Evolutionary conservation across 2,888 invertebrate species (phyloP), one percentile per base, ranked within the genome.

Genomic region (Oscheius myriophilus): DNA sequence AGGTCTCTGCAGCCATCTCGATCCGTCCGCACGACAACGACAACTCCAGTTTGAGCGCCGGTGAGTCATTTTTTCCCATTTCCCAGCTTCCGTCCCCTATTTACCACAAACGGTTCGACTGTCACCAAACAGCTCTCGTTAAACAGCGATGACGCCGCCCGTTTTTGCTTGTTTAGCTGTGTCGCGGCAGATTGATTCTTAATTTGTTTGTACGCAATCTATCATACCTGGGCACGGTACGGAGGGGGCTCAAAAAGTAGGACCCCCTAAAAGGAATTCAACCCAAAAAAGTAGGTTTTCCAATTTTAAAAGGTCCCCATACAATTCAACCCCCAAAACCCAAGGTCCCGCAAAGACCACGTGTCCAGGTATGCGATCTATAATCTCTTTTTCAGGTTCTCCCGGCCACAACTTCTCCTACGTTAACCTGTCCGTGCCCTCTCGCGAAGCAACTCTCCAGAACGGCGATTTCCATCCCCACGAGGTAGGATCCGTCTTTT

Each of bases 151-250:
- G 14, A n/a, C 52, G 14, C 52, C 39, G 18, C 14, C 11, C 14
- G 1, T 57, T 57, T 57, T 39, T 57, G 57, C 41, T 57, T 57
- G 57, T 57, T 42, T 41, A 57, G 57, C 57, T 57, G 9, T 53
- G 18, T 53, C 53, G 18, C 26, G 53, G 16, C 26, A 2, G 23
- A 52, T 23, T 33, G 53, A 33, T 33, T 33, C 33, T 9, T 33
- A 3, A 3, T 33, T 33, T 33, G 9, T 33, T 33, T 33, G 33
- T 9, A 6, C 9, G 33, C 9, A 33, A 33, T n/a, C n/a, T n/a
- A n/a, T n/a, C n/a, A n/a, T n/a, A n/a, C n/a, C n/a, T n/a, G n/a
- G n/a, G n/a, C n/a, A n/a, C n/a, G n/a, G n/a, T n/a, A n/a, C n/a
- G n/a, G n/a, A n/a, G n/a, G n/a, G n/a, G n/a, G n/a, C n/a, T n/a